These are phyloP conservation scores for Struthio camelus DNA, from an alignment of 2,113 vertebrate species.

Conservation along the genomic window DNA sequence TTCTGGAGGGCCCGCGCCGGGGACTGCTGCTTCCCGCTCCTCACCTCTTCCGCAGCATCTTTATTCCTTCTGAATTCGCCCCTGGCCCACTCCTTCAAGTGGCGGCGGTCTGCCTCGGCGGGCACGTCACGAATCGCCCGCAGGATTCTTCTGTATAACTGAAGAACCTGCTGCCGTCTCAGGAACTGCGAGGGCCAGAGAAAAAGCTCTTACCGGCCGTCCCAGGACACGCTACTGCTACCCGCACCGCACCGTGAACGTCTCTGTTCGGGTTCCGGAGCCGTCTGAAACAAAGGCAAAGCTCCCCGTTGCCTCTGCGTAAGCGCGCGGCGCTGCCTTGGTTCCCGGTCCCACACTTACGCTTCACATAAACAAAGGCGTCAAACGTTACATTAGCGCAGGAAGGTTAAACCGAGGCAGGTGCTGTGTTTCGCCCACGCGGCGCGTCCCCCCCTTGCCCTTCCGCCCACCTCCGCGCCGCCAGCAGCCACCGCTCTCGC, in stretches of 20 bases:
- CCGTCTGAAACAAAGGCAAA: rapidly evolving
- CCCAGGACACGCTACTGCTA: rapidly evolving
- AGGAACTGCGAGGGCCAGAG: slow-evolving; percentile 81
- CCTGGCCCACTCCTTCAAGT: slow-evolving; percentile 87
- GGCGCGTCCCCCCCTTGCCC: too few relatives aligned
- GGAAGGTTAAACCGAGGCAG: too few relatives aligned
- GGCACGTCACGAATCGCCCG: slow-evolving; percentile 83
- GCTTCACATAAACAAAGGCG: too few relatives aligned
- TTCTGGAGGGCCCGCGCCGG: rapidly evolving
- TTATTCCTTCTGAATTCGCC: slow-evolving; percentile 92
- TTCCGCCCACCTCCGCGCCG: too few relatives aligned
- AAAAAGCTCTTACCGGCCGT: neutral
- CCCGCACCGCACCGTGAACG: rapidly evolving
- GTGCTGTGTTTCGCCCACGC: too few relatives aligned
- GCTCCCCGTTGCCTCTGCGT: rapidly evolving
- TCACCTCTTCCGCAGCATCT: slow-evolving; percentile 84
- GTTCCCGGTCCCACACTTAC: too few relatives aligned
- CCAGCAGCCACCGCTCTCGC: too few relatives aligned
- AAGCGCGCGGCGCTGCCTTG: rapidly evolving
- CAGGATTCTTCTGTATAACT: slow-evolving; percentile 86
- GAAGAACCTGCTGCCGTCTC: slow-evolving; percentile 87
- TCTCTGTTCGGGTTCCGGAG: rapidly evolving
- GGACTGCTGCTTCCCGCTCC: rapidly evolving
- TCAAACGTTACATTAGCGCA: too few relatives aligned
- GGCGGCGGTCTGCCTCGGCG: slow-evolving; percentile 79